Percentiles rank a stretch among this genome's conserved stretches.
These are phyloP conservation scores for Trachops cirrhosus DNA, from an alignment of 2,797 vertebrate genomes.

Conservation along the genomic window DNA sequence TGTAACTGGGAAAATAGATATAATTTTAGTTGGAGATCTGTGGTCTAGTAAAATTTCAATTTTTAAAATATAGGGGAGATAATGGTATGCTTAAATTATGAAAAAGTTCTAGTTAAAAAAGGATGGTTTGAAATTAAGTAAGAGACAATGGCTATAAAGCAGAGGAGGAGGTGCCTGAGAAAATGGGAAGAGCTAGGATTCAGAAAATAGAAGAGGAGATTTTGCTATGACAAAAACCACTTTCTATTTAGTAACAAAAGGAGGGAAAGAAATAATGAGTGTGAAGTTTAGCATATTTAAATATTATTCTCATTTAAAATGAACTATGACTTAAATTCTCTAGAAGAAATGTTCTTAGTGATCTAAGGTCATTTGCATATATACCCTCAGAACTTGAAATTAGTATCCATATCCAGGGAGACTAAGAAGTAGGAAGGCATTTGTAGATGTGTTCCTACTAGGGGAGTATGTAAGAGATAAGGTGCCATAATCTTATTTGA, in stretches of 20 bases:
- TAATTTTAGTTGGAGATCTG: neutral
- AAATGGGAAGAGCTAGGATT: neutral
- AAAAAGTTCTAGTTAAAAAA: neutral
- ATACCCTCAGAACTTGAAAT: neutral
- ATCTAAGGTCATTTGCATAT: neutral
- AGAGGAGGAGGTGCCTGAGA: neutral
- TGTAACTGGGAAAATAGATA: neutral
- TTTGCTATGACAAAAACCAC: neutral
- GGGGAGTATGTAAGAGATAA: neutral
- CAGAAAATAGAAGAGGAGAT: neutral
- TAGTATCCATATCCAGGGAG: neutral
- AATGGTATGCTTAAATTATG: neutral
- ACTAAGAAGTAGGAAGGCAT: neutral
- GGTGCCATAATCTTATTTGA: neutral
- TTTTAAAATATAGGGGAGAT: neutral
- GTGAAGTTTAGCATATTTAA: constrained; percentile 15
- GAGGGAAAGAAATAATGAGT: neutral
- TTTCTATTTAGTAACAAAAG: neutral
- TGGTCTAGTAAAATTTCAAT: constrained; percentile 7
- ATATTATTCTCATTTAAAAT: neutral
- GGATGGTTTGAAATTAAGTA: neutral
- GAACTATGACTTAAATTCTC: neutral
- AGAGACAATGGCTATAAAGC: neutral
- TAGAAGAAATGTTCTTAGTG: neutral
- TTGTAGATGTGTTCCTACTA: neutral